Percentiles rank a stretch among this genome's conserved stretches.
phyloP scores from a whole-genome alignment of 2,888 invertebrate genomes.

The Scaptomyza tumidula region DNA sequence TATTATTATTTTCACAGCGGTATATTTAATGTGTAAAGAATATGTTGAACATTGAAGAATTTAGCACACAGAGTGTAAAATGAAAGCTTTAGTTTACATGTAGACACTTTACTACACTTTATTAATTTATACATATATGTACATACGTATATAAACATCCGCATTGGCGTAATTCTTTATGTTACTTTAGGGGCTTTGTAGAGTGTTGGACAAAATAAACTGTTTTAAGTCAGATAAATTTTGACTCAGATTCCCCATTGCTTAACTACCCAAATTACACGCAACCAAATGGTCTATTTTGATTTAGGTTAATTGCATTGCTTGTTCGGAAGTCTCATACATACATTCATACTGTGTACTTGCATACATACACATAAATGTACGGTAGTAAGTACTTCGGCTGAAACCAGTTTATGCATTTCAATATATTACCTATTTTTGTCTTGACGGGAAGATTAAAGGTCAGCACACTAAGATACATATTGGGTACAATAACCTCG shows the following conservation, averaged over 20 bases:
- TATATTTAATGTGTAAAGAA: too few relatives aligned
- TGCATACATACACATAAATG: neutral
- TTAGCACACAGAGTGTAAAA: too few relatives aligned
- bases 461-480: too few relatives aligned
- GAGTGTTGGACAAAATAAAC: conserved; percentile 9
- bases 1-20: too few relatives aligned
- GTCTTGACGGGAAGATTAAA: conserved; percentile 20
- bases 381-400: conserved; percentile 8
- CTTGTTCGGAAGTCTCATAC: conserved; percentile 35
- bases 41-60: too few relatives aligned
- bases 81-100: neutral
- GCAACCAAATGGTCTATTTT: conserved; percentile 43
- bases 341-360: neutral
- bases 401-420: conserved; percentile 24
- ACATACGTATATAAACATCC: conserved; percentile 28
- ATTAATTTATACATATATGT: neutral
- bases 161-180: conserved; percentile 42
- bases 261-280: conserved; percentile 46
- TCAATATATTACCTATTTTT: conserved; percentile 49
- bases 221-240: conserved; percentile 17
- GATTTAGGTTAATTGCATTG: conserved; percentile 65
- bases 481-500: conserved; percentile 16
- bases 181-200: conserved; percentile 11
- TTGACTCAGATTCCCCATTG: conserved; percentile 20
- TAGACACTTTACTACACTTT: neutral